phyloP scores from a whole-genome alignment of 2,113 vertebrate genomes.

The Zosterops japonicus region DNA sequence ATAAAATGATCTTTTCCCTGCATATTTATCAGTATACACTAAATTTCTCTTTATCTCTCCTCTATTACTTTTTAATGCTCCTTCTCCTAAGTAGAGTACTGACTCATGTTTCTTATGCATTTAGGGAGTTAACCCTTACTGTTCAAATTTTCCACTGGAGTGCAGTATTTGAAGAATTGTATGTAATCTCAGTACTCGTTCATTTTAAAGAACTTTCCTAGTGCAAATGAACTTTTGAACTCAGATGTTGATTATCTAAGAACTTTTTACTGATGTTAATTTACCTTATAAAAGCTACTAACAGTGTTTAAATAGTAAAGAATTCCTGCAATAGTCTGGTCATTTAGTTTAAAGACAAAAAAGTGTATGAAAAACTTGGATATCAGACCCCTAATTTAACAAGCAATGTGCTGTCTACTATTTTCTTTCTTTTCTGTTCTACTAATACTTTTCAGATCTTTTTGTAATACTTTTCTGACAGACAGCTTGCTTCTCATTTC shows the following conservation, averaged over 20 bases:
- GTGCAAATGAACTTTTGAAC: neutral
- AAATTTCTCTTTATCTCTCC: neutral
- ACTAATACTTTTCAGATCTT: neutral
- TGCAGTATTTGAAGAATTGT: neutral
- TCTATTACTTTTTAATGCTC: neutral
- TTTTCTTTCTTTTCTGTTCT: neutral
- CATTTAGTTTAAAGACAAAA: neutral
- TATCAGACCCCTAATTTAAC: neutral
- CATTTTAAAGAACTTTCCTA: neutral
- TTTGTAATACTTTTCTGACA: neutral
- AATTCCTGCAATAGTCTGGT: neutral
- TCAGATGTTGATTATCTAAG: neutral
- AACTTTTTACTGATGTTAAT: neutral
- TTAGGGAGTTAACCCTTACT: neutral
- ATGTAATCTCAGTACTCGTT: neutral
- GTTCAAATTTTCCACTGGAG: neutral
- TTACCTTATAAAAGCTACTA: neutral
- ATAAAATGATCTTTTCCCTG: neutral
- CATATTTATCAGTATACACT: neutral
- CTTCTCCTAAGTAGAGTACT: neutral
- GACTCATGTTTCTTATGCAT: neutral
- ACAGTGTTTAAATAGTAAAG: neutral
- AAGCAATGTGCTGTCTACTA: neutral
- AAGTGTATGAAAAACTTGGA: neutral
- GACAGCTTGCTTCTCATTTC: slow-evolving; percentile 28